Evolutionary conservation across 2,888 invertebrate species (phyloP).

Genomic region (Euphydryas editha): DNA sequence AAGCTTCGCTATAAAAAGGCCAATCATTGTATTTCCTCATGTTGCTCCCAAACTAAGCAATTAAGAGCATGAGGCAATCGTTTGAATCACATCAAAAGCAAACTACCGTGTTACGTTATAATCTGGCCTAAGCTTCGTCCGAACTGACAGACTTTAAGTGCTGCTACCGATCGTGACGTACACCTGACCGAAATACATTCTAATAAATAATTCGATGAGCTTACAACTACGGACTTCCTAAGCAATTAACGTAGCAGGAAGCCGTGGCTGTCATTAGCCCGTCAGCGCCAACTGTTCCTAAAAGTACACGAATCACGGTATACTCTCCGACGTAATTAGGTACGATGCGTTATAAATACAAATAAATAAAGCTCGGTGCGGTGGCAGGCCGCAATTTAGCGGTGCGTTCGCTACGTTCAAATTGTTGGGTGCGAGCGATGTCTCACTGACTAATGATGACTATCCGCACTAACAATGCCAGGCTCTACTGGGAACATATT

Average conservation of each 20-base stretch:
- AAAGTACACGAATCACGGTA: slow-evolving; percentile 75
- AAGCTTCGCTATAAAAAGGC: slow-evolving; percentile 24
- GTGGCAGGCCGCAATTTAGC: slow-evolving; percentile 79
- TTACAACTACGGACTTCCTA: slow-evolving; percentile 71
- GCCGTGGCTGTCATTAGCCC: slow-evolving; percentile 78
- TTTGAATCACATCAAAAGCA: slow-evolving; percentile 68
- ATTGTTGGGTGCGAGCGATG: slow-evolving; percentile 72
- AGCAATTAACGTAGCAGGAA: slow-evolving; percentile 81
- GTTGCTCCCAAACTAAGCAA: slow-evolving; percentile 56
- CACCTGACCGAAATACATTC: slow-evolving; percentile 65
- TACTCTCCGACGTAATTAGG: slow-evolving; percentile 74
- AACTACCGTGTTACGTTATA: slow-evolving; percentile 82
- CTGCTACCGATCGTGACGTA: slow-evolving; percentile 65
- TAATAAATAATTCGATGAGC: slow-evolving; percentile 75
- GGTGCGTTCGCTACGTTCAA: slow-evolving; percentile 65
- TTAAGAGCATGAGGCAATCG: slow-evolving; percentile 73
- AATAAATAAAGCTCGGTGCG: slow-evolving; percentile 78
- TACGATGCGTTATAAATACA: slow-evolving; percentile 77
- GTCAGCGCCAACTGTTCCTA: slow-evolving; percentile 79
- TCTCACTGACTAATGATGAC: slow-evolving; percentile 79
- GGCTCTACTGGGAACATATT: slow-evolving; percentile 65
- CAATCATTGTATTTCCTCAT: slow-evolving; percentile 40
- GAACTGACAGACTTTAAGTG: slow-evolving; percentile 79
- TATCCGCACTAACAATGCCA: slow-evolving; percentile 58
- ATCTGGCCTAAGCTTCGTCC: slow-evolving; percentile 70